Evolutionary conservation across 2,888 invertebrate species (phyloP).

Genomic region (Campoletis raptor): DNA sequence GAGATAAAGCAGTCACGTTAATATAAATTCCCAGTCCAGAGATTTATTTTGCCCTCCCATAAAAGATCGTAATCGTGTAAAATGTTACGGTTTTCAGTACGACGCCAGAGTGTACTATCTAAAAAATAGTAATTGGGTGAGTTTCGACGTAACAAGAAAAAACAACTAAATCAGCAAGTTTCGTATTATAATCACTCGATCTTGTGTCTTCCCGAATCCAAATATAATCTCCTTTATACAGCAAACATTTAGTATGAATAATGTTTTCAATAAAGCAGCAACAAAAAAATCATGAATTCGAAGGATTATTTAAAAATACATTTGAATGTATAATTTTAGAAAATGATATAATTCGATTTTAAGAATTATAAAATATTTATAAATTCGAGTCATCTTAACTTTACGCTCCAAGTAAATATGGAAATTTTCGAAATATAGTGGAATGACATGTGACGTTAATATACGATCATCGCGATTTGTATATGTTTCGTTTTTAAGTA

Average conservation of each 20-base stretch:
- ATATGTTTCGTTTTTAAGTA: conserved; percentile 58
- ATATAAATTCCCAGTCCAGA: neutral
- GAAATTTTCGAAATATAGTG: conserved; percentile 5
- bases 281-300: neutral
- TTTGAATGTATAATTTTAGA: neutral
- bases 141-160: neutral
- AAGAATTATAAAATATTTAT: neutral
- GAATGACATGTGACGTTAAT: neutral
- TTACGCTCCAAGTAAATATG: neutral
- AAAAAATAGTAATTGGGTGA: neutral
- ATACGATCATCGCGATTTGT: neutral
- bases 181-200: neutral
- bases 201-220: neutral
- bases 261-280: neutral
- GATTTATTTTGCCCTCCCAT: neutral
- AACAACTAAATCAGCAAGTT: neutral
- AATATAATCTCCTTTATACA: neutral
- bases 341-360: neutral
- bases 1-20: neutral
- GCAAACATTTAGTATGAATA: neutral
- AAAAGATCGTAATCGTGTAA: neutral
- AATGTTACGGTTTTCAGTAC: neutral
- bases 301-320: neutral
- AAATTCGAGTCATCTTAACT: neutral
- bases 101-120: neutral